phyloP scores from a whole-genome alignment of 2,797 vertebrate species.

The Rhinella marina region DNA sequence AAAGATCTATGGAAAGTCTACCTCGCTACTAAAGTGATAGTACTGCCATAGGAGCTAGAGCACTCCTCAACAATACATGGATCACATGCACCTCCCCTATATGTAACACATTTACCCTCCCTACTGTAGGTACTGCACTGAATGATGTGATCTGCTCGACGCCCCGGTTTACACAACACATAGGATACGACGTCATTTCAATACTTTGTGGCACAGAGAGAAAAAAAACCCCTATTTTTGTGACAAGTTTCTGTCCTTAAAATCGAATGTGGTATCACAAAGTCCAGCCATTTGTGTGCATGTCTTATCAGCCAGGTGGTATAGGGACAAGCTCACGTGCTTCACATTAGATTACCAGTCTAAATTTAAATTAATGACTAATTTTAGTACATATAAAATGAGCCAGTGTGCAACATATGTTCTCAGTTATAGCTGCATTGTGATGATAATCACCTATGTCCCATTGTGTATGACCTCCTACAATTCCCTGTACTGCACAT shows the following conservation, averaged over 20 bases:
- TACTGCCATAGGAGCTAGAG: background rate
- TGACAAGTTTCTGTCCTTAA: background rate
- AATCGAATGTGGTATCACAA: background rate
- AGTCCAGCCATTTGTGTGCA: background rate
- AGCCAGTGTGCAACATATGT: background rate
- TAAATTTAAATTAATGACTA: background rate
- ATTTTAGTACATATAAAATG: background rate
- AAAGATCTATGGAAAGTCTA: background rate
- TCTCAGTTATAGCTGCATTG: background rate
- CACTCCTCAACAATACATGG: background rate
- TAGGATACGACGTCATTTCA: conserved; percentile 20
- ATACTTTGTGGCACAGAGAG: background rate
- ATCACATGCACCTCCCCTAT: background rate
- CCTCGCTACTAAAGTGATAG: background rate
- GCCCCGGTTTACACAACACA: conserved; percentile 25
- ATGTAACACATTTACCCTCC: background rate
- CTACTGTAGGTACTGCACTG: background rate
- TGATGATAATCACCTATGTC: background rate
- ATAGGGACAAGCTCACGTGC: too few species aligned
- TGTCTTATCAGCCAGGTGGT: background rate
- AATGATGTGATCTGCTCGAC: conserved; percentile 17
- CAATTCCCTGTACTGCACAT: background rate
- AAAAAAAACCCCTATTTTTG: conserved; percentile 34
- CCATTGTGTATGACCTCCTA: background rate
- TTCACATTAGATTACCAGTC: background rate